Conservation (phyloP, 2,888 invertebrate species). For the Panopea generosa region DNA sequence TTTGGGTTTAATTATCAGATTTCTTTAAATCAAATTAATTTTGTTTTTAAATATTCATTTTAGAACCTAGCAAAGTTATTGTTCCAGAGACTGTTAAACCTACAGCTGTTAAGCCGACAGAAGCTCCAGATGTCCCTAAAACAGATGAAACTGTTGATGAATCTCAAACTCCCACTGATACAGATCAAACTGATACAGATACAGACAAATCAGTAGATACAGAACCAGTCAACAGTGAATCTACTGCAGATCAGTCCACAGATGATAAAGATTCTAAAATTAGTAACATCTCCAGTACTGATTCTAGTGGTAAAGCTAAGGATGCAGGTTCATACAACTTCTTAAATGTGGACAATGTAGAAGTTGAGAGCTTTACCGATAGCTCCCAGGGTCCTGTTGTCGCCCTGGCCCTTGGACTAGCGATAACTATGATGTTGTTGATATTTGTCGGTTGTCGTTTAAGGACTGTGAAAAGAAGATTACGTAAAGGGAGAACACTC, state of each 20-base stretch:
- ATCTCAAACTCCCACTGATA: slow-evolving; percentile 23
- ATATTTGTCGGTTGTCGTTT: slow-evolving; percentile 93
- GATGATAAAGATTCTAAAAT: slow-evolving; percentile 14
- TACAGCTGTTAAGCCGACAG: no score
- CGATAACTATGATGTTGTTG: slow-evolving; percentile 92
- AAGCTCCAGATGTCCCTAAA: not conserved
- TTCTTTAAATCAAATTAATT: no score
- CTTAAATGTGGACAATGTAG: slow-evolving; percentile 38
- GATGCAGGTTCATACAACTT: slow-evolving; percentile 48
- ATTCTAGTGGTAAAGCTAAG: slow-evolving; percentile 5
- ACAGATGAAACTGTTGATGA: slow-evolving; percentile 10
- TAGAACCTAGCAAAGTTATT: no score
- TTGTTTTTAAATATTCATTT: no score
- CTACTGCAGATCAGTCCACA: slow-evolving; percentile 5
- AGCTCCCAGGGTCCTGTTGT: slow-evolving; percentile 81
- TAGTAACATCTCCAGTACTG: slow-evolving; percentile 9
- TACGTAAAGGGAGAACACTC: slow-evolving; percentile 91
- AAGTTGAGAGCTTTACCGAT: slow-evolving; percentile 71
- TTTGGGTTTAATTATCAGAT: no score
- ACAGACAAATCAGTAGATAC: slow-evolving; percentile 19
- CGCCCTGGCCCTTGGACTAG: slow-evolving; percentile 88
- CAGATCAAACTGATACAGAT: slow-evolving; percentile 18
- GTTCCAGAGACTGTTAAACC: no score
- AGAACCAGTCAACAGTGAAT: slow-evolving; percentile 11
- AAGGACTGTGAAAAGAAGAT: slow-evolving; percentile 90